Evolutionary conservation across 2,797 vertebrate species (phyloP).

Genomic region (Falco columbarius): DNA sequence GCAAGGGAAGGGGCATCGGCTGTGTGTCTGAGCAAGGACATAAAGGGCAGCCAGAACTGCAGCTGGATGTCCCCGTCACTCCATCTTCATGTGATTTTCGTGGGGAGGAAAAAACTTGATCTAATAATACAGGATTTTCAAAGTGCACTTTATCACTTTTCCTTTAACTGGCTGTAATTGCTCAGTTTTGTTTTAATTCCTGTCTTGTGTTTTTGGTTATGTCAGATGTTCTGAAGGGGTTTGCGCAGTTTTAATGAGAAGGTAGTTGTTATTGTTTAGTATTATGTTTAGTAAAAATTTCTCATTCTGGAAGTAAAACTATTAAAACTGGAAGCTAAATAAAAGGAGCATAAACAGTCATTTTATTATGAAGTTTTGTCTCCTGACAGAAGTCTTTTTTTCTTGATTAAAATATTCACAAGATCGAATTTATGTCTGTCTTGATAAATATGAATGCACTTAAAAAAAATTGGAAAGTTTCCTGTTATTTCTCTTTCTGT

Average conservation of each 20-base stretch:
- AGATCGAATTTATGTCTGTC: background rate
- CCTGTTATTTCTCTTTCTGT: background rate
- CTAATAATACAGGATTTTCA: background rate
- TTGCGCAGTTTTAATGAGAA: background rate
- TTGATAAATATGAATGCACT: background rate
- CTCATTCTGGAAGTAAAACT: background rate
- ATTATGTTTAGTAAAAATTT: too few species aligned
- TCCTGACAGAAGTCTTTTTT: background rate
- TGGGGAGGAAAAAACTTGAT: background rate
- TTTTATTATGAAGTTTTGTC: background rate
- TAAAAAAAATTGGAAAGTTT: background rate
- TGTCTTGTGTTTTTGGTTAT: background rate
- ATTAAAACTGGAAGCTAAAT: background rate
- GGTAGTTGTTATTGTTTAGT: background rate
- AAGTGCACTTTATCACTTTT: background rate
- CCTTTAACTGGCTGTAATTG: background rate
- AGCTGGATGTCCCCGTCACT: background rate
- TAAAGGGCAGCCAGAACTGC: background rate
- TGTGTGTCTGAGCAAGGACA: background rate
- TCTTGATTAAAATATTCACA: background rate
- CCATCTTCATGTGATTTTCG: background rate
- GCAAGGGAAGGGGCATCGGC: accelerated
- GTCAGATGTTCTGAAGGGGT: background rate
- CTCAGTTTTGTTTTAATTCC: background rate
- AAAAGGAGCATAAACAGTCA: background rate